Conservation (phyloP, 2,888 invertebrate species). For the Agonopterix subpropinquella region DNA sequence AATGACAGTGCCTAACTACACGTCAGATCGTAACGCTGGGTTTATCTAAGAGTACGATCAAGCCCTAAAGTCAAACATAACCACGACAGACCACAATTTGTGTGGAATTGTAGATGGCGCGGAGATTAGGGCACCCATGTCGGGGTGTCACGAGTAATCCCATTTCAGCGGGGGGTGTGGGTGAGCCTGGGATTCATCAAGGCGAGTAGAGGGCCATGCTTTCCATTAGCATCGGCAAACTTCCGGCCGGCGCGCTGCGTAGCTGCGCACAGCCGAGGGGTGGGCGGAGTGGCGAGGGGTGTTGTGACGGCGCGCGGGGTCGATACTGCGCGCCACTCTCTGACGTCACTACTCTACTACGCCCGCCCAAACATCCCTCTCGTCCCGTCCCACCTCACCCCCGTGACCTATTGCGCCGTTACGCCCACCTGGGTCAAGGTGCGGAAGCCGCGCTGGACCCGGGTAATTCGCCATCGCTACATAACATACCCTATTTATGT, state of each 20-base stretch:
- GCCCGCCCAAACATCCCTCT: conserved; percentile 67
- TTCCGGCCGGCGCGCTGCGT: conserved; percentile 62
- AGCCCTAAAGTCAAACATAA: conserved; percentile 2
- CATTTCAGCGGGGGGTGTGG: conserved; percentile 13
- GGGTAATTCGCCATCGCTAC: conserved; percentile 23
- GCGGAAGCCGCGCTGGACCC: conserved; percentile 45
- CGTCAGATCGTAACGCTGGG: neutral
- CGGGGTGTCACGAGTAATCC: conserved; percentile 16
- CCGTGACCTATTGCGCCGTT: conserved; percentile 65
- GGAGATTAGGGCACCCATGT: conserved; percentile 7
- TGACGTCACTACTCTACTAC: conserved; percentile 75
- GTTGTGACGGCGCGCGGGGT: conserved; percentile 65
- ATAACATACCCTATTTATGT: conserved; percentile 18
- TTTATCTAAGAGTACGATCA: neutral
- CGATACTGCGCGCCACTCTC: conserved; percentile 52
- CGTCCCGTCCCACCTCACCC: conserved; percentile 37
- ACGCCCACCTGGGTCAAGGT: conserved; percentile 73
- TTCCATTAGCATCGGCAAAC: conserved; percentile 51
- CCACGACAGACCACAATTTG: neutral
- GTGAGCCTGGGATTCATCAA: conserved; percentile 34
- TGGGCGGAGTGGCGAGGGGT: conserved; percentile 36
- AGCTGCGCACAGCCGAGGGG: conserved; percentile 41
- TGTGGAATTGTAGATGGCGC: conserved; percentile 7
- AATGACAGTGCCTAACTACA: neutral
- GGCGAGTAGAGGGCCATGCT: conserved; percentile 32